Evolutionary conservation across 2,113 vertebrate genomes (phyloP), one percentile per base, ranked within the genome.

Genomic region (Loxodonta africana): DNA sequence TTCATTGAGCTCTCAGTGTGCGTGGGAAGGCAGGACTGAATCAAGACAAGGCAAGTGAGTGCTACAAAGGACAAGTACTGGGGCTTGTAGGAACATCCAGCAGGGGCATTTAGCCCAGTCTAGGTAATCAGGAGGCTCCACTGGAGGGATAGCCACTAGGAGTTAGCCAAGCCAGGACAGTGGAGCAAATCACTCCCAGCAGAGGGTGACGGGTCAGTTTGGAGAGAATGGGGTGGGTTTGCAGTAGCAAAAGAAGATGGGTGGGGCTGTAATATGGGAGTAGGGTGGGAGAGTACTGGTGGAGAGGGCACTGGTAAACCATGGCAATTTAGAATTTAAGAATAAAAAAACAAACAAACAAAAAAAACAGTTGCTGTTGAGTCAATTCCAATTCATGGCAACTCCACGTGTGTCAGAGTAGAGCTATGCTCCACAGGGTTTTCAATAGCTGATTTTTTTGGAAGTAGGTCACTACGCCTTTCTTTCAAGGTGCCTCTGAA

Each of bases 281-380:
- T 8, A 10, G 48, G 48, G 5, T 10, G 44, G 67, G 57, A 11
- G 5, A 37, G 46, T 33, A 51, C 71, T 23, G 9, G 57, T 90
- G 30, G 51, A 37, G 44, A 37, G 8, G 41, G 33, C 10, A 26
- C 30, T 74, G 17, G 8, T 26, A 51, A 94, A 46, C 9, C 51
- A 84, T n/a, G 63, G 63, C 63, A 74, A 84, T 41, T 90, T 94
- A 57, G n/a, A 11, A 12, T 88, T 96, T 80, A 83, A 91, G 41
- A 20, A 69, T 48, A 69, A 8, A 62, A 62, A 33, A 57, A 57
- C 53, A 57, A 57, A 3, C 12, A 57, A 57, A 57, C 53, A 53
- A 53, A 53, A 53, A 53, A 53, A 53, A 53, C 53, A 57, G 53
- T 57, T 57, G 53, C 53, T 57, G 12, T 57, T 12, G 12, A 57